Evolutionary conservation across 2,113 vertebrate species (phyloP), one percentile per base, ranked within the genome.

Genomic region (Pelecanoides urinatrix): DNA sequence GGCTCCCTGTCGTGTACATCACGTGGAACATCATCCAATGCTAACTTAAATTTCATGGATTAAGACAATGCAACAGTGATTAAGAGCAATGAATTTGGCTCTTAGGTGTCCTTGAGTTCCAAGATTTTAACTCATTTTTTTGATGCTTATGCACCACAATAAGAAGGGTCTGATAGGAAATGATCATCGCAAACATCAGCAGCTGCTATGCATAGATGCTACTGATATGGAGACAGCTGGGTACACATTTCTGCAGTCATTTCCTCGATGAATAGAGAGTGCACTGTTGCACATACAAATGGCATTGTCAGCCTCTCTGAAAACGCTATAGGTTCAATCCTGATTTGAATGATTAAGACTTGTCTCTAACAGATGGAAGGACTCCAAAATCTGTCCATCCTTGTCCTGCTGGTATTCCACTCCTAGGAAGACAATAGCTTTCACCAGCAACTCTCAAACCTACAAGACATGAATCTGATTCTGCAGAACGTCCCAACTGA

Each of bases 231-330:
- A 87, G 96, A 97, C 96, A 97, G 95, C 94, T 96, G 95, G 73
- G 94, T 95, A 96, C 95, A 97, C 95, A 97, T 56, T 87, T 96
- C 94, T 94, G 88, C 0, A 0, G 92, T 94, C 97, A 94, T 85
- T 96, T 96, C 92, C 95, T 85, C 94, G 91, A 95, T 84, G 92
- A 95, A 97, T 94, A 95, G 91, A 93, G 91, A 72, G 92, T 17
- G 71, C 92, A 96, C 95, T 96, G 94, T 97, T 97, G 62, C 78
- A 96, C 81, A 97, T 96, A 96, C 75, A 97, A 94, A 96, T 96
- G 93, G 87, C 85, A 96, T 95, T 96, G 96, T 96, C 77, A 85
- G 92, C 70, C 87, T 56, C 89, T 91, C 70, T 34, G 86, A 72
- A 89, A 96, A 89, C 3, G 0, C 89, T 58, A 22, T 78, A 91